Evolutionary conservation across 2,113 vertebrate species (phyloP).

Genomic region (Serinus canaria): DNA sequence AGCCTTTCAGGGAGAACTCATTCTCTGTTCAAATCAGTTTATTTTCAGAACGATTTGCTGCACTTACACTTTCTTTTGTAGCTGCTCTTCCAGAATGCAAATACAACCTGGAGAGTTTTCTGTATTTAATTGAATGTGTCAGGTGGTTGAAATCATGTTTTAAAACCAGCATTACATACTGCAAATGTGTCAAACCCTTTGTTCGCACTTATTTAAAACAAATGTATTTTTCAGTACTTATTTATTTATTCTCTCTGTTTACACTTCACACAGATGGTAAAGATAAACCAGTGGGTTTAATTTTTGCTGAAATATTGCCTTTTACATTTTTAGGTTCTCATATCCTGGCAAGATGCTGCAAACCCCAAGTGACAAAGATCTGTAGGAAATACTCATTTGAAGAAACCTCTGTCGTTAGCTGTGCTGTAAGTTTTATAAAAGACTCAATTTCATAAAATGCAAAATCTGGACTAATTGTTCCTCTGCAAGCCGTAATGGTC

Average conservation of each 20-base stretch:
- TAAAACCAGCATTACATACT: background rate
- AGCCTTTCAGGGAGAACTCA: background rate
- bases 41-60: slow-evolving; percentile 29
- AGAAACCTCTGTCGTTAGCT: background rate
- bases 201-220: background rate
- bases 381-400: background rate
- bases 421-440: background rate
- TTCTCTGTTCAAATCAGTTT: background rate
- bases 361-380: background rate
- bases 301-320: background rate
- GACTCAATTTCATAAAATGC: background rate
- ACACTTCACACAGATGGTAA: background rate
- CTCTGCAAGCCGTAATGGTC: background rate
- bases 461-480: background rate
- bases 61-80: slow-evolving; percentile 18
- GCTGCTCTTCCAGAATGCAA: slow-evolving; percentile 9
- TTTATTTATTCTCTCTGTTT: slow-evolving; percentile 20
- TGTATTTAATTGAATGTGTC: background rate
- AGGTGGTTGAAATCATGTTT: slow-evolving; percentile 16
- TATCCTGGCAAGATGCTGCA: background rate
- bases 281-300: background rate
- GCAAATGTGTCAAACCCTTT: background rate
- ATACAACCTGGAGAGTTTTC: background rate
- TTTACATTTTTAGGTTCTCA: background rate
- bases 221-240: background rate